A percentile compares a stretch with the other conserved stretches of the same genome.
Conservation (phyloP, 2,888 invertebrate species). For the Dioctria linearis region DNA sequence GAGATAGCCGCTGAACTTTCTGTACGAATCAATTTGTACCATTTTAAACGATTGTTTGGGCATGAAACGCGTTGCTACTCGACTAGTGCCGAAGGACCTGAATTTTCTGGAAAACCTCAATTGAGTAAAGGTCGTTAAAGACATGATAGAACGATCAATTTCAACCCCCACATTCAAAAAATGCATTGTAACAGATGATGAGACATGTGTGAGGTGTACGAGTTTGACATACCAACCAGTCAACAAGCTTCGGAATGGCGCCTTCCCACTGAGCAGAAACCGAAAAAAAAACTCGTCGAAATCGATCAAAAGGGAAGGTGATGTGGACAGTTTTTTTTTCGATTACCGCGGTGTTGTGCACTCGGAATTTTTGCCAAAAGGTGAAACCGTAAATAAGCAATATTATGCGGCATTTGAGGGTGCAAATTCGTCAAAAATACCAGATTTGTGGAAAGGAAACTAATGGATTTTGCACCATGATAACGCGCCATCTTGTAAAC, state of each 20-base stretch:
- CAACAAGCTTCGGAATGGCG: conserved; percentile 56
- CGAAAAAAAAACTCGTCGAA: too few species aligned
- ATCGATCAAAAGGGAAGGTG: conserved; percentile 28
- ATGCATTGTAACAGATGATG: conserved; percentile 45
- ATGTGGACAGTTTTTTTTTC: conserved; percentile 4
- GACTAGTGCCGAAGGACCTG: conserved; percentile 60
- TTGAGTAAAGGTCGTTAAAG: conserved; percentile 41
- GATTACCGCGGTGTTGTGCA: not conserved
- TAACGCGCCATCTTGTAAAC: too few species aligned
- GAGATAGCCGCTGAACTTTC: conserved; percentile 56
- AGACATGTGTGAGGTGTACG: conserved; percentile 58
- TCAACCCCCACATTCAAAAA: conserved; percentile 55
- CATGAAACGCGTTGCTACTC: conserved; percentile 55
- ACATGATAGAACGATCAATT: conserved; percentile 38
- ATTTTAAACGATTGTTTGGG: too few species aligned
- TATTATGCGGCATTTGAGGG: conserved; percentile 5
- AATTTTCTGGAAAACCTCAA: conserved; percentile 48
- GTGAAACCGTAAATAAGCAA: not conserved
- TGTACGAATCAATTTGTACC: too few species aligned
- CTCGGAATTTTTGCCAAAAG: not conserved
- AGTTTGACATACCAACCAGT: conserved; percentile 53
- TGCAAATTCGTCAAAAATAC: not conserved
- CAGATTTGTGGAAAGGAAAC: not conserved
- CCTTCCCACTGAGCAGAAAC: conserved; percentile 36
- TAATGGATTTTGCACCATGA: not conserved